Evolutionary conservation across 2,888 invertebrate genomes (phyloP).

Genomic region (Amphipyra tragopoginis): DNA sequence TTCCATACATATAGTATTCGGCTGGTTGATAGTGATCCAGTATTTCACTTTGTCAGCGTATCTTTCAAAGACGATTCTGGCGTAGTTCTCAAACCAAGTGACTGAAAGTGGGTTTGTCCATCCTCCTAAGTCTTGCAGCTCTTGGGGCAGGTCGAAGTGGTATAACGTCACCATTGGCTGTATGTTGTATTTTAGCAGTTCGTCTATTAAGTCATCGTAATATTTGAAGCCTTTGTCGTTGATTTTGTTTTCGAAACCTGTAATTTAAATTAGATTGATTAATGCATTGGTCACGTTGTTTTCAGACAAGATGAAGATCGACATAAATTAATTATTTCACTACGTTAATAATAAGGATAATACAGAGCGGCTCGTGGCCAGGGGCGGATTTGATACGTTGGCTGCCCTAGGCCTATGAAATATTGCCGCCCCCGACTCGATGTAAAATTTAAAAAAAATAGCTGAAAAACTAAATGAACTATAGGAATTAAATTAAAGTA

Average conservation of each 20-base stretch:
- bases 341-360: too few species aligned
- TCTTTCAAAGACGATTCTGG: constrained; percentile 77
- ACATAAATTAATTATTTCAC: too few species aligned
- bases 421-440: too few species aligned
- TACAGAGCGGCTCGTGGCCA: too few species aligned
- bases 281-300: too few species aligned
- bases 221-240: constrained; percentile 83
- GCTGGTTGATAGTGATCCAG: constrained; percentile 92
- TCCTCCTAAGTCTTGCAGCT: constrained; percentile 77
- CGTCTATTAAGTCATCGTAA: constrained; percentile 90
- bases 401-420: too few species aligned
- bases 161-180: constrained; percentile 77
- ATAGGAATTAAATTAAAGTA: too few species aligned
- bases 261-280: constrained; percentile 21
- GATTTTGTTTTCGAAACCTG: constrained; percentile 74
- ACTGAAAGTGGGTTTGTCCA: constrained; percentile 72
- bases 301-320: too few species aligned
- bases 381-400: too few species aligned
- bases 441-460: too few species aligned
- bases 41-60: constrained; percentile 86
- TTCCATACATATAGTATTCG: constrained; percentile 77
- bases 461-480: too few species aligned
- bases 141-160: constrained; percentile 79
- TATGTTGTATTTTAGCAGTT: constrained; percentile 75
- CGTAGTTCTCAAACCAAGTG: constrained; percentile 86